phyloP scores from a whole-genome alignment of 2,888 invertebrate species.

The Thymelicus acteon region DNA sequence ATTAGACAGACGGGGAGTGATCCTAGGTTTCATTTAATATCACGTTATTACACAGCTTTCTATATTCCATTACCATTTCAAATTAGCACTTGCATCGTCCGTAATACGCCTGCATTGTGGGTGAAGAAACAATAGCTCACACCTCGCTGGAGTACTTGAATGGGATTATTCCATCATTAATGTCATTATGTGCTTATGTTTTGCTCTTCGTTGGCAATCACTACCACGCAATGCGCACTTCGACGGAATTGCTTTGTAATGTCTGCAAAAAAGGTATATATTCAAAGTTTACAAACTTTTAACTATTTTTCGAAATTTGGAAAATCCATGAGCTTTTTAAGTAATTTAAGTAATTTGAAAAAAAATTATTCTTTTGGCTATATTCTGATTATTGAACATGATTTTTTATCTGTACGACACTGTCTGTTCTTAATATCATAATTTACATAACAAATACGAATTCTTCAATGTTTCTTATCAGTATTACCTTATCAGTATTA shows the following conservation, averaged over 20 bases:
- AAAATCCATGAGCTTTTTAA: too few species aligned
- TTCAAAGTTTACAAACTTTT: not conserved
- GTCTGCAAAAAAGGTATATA: constrained; percentile 1
- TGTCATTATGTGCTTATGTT: constrained; percentile 31
- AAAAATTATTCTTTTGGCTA: too few species aligned
- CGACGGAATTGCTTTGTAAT: not conserved
- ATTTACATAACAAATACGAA: too few species aligned
- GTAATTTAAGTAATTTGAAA: too few species aligned
- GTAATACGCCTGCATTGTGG: constrained; percentile 31
- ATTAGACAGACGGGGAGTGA: too few species aligned
- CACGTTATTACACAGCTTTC: constrained; percentile 20
- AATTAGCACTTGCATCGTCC: constrained; percentile 31
- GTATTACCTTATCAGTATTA: too few species aligned
- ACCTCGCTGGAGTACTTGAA: constrained; percentile 18
- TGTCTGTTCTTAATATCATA: too few species aligned
- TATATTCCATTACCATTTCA: constrained; percentile 29
- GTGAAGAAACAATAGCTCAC: constrained; percentile 33
- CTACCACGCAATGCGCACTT: not conserved
- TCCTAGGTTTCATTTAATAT: not conserved
- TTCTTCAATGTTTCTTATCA: too few species aligned
- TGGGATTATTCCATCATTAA: constrained; percentile 27
- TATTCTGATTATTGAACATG: too few species aligned
- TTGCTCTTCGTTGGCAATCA: constrained; percentile 23
- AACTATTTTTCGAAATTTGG: too few species aligned
- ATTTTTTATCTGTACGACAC: too few species aligned